Conservation (phyloP, 2,113 vertebrate species). For the Scortum barcoo region DNA sequence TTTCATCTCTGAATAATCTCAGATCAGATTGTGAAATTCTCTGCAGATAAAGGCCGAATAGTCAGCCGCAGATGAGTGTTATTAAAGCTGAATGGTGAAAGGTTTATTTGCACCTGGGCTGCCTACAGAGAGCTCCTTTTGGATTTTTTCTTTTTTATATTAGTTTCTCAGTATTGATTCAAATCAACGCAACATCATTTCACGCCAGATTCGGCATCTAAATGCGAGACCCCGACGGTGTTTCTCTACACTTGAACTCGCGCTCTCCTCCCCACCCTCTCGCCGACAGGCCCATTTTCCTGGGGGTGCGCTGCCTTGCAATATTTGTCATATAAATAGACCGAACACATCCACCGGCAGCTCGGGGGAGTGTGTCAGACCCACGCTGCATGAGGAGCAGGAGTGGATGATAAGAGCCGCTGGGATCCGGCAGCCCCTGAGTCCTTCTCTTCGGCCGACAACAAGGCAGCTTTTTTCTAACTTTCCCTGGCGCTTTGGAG, state of each 20-base stretch:
- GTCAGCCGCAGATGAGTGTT: neutral
- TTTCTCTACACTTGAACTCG: neutral
- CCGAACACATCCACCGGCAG: conserved; percentile 68
- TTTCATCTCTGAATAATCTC: neutral
- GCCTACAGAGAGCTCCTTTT: neutral
- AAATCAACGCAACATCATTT: conserved; percentile 9
- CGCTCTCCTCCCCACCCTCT: conserved; percentile 12
- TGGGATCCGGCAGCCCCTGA: conserved; percentile 39
- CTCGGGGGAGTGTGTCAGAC: conserved; percentile 52
- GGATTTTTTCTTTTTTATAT: too few relatives aligned
- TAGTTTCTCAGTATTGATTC: neutral
- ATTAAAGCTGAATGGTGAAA: neutral
- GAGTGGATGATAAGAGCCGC: conserved; percentile 61
- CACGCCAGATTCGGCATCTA: neutral
- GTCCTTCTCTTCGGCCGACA: conserved; percentile 46
- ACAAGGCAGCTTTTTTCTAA: conserved; percentile 62
- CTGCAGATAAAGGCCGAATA: neutral
- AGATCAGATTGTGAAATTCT: neutral
- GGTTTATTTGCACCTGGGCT: neutral
- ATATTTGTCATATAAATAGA: conserved; percentile 73
- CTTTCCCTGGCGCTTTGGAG: conserved; percentile 58
- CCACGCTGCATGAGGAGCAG: conserved; percentile 59
- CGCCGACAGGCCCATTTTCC: conserved; percentile 51
- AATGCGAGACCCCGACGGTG: neutral
- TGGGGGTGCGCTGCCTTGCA: conserved; percentile 35